A percentile compares a stretch with the other conserved stretches of the same genome.
Conservation (phyloP, 2,888 invertebrate genomes). For the Cremastinae sp. region DNA sequence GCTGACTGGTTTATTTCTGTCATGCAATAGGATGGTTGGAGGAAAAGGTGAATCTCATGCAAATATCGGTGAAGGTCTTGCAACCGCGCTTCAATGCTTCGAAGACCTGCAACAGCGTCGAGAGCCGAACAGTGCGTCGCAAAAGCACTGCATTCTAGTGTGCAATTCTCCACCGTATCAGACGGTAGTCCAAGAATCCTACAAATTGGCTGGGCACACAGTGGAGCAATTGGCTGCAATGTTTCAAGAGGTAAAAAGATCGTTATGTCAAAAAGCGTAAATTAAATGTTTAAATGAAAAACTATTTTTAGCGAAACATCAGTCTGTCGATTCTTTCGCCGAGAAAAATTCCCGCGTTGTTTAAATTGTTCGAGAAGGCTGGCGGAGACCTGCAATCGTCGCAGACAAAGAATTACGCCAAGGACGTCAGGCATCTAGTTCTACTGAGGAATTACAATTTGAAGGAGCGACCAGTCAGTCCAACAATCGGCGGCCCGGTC, state of each 20-base stretch:
- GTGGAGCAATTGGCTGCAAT: conserved; percentile 92
- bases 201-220: conserved; percentile 87
- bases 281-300: no score
- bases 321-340: conserved; percentile 94
- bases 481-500: conserved; percentile 82
- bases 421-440: conserved; percentile 92
- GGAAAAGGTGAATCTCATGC: conserved; percentile 95
- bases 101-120: conserved; percentile 88
- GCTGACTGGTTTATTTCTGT: no score
- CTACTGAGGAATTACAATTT: conserved; percentile 81
- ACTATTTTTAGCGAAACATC: conserved; percentile 90
- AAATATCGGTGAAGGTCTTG: conserved; percentile 94
- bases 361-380: conserved; percentile 94
- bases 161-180: conserved; percentile 96
- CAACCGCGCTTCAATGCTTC: conserved; percentile 92
- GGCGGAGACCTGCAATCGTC: conserved; percentile 91
- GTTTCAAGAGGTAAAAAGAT: conserved; percentile 89
- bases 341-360: conserved; percentile 91
- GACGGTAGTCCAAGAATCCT: conserved; percentile 90
- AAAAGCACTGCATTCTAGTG: conserved; percentile 90
- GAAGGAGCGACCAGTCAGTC: conserved; percentile 87
- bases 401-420: conserved; percentile 94
- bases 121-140: conserved; percentile 82
- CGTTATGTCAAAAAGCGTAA: no score
- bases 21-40: conserved; percentile 88